Base-by-base conservation (phyloP, 2,888 invertebrate species). In the Platypus cylindrus region DNA sequence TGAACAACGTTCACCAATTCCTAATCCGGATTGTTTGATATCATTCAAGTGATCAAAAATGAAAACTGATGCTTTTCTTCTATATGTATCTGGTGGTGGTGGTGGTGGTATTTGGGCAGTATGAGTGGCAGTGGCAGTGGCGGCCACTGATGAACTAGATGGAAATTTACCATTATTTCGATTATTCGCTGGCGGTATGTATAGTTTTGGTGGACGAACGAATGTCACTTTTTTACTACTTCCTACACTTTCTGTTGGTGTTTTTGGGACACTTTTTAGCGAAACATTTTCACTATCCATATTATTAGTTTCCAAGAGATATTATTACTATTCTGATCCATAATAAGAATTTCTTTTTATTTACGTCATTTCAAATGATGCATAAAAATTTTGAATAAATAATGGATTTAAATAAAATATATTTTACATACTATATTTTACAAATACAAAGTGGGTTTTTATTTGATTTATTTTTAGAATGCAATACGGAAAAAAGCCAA, bases 1-100 rank as follows among this genome's bases (percentile, higher is more conserved):
- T 0, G 81, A 82, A 40, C 75, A 71, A 56, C 83, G 85, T 59
- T 87, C 87, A 38, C 87, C 87, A 22, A 78, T 75, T 60, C 84
- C 84, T 44, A 87, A 62, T 7, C 41, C 41, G 4, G 38, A 29
- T n/a, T 36, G 20, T 27, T 41, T 41, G 27, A 41, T 28, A 16
- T 38, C 38, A 9, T 26, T 32, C 3, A 84, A 79, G 52, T 82
- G 81, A 46, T 79, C 76, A 52, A 81, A 79, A 68, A 84, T 75
- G 49, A 82, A 85, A 44, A 79, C 79, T 1, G 79, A 79, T 0
- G 79, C 78, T 44, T 75, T 82, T 26, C 41, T 18, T 27, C 30
- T 32, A 32, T 31, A 32, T 43, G 68, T 72, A 16, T 40, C 44
- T 32, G 17, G 12, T 17, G 3, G 16, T 35, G 37, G n/a, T n/a